Percentiles rank a stretch among this genome's conserved stretches.
These are phyloP conservation scores for Tillus elongatus DNA, from an alignment of 2,888 invertebrate species.

Conservation along the genomic window DNA sequence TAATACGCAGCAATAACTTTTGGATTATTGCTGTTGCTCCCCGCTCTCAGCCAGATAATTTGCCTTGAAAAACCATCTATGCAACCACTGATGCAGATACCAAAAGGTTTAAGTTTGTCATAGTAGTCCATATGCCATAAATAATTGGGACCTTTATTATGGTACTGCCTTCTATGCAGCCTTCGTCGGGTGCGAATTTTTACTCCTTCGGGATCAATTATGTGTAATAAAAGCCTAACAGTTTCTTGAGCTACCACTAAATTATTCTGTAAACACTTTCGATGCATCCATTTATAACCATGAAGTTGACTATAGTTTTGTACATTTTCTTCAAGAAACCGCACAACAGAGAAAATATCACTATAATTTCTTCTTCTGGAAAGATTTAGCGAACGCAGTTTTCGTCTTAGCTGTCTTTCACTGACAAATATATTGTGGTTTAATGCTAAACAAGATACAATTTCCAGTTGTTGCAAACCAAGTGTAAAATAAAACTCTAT, in stretches of 20 bases:
- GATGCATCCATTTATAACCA: conserved; percentile 12
- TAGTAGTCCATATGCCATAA: conserved; percentile 11
- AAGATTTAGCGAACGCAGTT: background rate
- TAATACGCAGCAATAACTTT: conserved; percentile 5
- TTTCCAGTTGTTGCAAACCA: background rate
- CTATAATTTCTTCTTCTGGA: background rate
- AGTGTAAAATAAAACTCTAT: conserved; percentile 3
- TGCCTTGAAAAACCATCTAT: conserved; percentile 11
- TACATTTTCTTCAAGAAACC: conserved; percentile 3
- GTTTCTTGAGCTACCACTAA: conserved; percentile 5
- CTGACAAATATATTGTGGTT: background rate
- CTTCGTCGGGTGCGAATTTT: conserved; percentile 1
- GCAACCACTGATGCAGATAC: conserved; percentile 12
- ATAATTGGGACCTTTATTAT: conserved; percentile 8
- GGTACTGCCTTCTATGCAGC: conserved; percentile 7
- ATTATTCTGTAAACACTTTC: conserved; percentile 9
- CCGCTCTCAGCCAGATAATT: conserved; percentile 9
- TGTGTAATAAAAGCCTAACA: conserved; percentile 4
- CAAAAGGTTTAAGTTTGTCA: conserved; percentile 12
- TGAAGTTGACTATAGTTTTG: conserved; percentile 4
- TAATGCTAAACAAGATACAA: conserved; percentile 1
- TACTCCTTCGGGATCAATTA: conserved; percentile 7
- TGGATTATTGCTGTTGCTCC: conserved; percentile 6
- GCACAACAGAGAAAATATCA: background rate
- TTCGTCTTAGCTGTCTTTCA: background rate